Base-by-base conservation (phyloP, 2,888 invertebrate species). In the Trichogramma dendrolimi region DNA sequence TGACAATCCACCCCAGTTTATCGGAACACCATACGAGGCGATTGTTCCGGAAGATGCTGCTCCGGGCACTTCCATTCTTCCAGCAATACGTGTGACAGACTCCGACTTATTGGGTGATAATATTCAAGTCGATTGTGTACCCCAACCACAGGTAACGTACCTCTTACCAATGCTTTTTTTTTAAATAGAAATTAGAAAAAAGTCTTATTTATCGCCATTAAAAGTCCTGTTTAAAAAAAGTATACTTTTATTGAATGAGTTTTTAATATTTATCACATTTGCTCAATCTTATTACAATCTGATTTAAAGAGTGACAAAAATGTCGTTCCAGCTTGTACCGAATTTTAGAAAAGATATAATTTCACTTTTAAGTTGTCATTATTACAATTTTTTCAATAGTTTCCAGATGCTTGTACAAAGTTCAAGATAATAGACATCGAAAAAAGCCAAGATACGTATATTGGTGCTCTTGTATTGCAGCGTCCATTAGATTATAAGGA, bases 101-200 rank as follows among this genome's bases (percentile, higher is more conserved):
- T 84, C 84, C 52, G 94, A 95, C 76, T 86, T 87, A 4, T 86
- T 90, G 8, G 94, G 94, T 1, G 89, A 91, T 61, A 88, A 86
- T 69, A 83, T 94, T 64, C 90, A 91, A 79, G 87, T 94, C 5
- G 86, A 85, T 62, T 87, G 86, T 71, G 79, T 82, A 61, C 82
- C 83, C 61, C 78, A 82, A 67, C 81, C 81, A 65, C 81, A 82
- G 79, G 82, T 82, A 70, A 71, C 27, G 65, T 63, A 5, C 0
- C 5, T 8, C 38, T 4, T 39, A n/a, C 39, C 8, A 27, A 27
- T 27, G 27, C 27, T 27, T 27, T 27, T 27, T 27, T 27, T 27
- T 27, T 2, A 2, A 27, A 27, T 27, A 27, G 27, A 27, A 27
- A 27, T 27, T 27, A 27, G 27, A 27, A 27, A 27, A 27, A 27